Evolutionary conservation across 2,797 vertebrate species (phyloP).

Genomic region (Xenops minutus): DNA sequence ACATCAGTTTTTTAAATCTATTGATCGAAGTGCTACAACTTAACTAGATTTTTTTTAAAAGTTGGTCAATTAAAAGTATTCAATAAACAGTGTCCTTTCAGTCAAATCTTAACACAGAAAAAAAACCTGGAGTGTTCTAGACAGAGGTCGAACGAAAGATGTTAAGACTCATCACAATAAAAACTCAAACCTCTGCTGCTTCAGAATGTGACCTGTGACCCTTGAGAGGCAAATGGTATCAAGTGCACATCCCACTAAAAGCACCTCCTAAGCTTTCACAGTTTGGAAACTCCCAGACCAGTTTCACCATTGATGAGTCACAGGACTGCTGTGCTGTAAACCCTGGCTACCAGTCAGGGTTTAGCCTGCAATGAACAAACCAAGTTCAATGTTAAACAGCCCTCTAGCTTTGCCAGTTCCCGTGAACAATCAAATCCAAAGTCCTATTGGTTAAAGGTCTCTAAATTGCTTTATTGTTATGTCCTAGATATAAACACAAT

Average conservation of each 20-base stretch:
- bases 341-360: neutral
- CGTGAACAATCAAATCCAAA: constrained; percentile 34
- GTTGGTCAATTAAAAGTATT: constrained; percentile 10
- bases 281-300: constrained; percentile 6
- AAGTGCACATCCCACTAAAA: neutral
- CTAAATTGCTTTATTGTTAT: neutral
- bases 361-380: neutral
- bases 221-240: neutral
- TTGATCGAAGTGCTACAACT: neutral
- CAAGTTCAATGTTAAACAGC: constrained; percentile 27
- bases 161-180: constrained; percentile 44
- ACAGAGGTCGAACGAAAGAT: neutral
- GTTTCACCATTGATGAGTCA: constrained; percentile 18
- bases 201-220: constrained; percentile 38
- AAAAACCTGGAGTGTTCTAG: neutral
- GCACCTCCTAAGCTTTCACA: neutral
- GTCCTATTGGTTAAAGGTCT: neutral
- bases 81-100: constrained; percentile 8
- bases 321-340: neutral
- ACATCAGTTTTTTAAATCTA: constrained; percentile 29
- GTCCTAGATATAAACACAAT: neutral
- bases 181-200: constrained; percentile 28
- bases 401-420: neutral
- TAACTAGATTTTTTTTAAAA: neutral
- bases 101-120: neutral